Percentiles rank a stretch among this genome's conserved stretches.
phyloP scores from a whole-genome alignment of 1,140 invertebrate genomes.

The Caenorhabditis inopinata region DNA sequence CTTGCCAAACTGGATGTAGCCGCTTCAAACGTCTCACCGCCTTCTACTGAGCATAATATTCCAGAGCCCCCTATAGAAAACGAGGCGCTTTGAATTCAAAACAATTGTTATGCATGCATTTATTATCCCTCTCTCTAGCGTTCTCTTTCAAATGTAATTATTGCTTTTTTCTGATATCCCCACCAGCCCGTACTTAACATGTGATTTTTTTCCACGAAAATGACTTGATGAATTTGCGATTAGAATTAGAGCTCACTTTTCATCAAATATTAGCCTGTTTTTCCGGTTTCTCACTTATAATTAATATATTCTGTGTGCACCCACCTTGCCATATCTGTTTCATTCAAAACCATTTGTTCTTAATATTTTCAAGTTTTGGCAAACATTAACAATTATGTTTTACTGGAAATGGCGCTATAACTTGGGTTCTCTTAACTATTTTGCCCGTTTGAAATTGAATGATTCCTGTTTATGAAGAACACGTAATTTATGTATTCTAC shows the following conservation, averaged over 20 bases:
- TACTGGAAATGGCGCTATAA: neutral
- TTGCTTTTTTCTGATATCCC: neutral
- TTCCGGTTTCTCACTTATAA: neutral
- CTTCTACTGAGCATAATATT: neutral
- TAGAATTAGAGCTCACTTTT: neutral
- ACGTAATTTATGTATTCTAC: neutral
- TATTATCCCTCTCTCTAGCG: no score
- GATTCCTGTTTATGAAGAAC: neutral
- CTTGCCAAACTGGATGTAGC: neutral
- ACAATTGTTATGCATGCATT: no score
- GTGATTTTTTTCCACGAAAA: neutral
- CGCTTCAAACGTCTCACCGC: neutral
- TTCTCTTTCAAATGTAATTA: neutral
- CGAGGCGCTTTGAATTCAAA: neutral
- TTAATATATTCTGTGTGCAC: neutral
- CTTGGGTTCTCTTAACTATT: neutral
- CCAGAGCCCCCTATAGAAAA: neutral
- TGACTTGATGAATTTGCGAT: neutral
- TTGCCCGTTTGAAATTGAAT: neutral
- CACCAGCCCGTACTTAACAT: neutral
- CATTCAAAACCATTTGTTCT: neutral
- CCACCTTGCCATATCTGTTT: slow-evolving; percentile 1
- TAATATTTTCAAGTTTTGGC: neutral
- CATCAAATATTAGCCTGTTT: neutral
- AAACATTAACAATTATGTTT: neutral